Evolutionary conservation across 1,140 invertebrate species (phyloP).

Genomic region (Globodera rostochiensis): DNA sequence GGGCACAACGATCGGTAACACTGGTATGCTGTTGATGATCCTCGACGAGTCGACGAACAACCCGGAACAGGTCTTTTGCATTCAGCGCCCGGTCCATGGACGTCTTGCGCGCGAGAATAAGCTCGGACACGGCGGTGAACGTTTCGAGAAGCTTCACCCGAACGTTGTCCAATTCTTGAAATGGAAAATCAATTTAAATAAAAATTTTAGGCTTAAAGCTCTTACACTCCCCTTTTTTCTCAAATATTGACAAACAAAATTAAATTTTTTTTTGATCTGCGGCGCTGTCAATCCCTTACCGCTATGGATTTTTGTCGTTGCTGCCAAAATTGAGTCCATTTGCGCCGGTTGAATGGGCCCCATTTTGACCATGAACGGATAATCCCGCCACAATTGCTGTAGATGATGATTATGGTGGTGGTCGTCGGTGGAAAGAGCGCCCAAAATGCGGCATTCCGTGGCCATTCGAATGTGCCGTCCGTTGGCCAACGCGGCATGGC

Average conservation of each 20-base stretch:
- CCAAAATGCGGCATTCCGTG: conserved; percentile 36
- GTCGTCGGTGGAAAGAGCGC: conserved; percentile 22
- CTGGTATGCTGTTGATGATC: conserved; percentile 17
- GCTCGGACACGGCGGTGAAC: conserved; percentile 2
- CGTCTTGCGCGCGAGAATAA: no score
- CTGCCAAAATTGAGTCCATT: no score
- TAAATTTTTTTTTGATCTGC: no score
- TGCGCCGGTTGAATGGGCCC: no score
- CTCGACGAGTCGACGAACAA: conserved; percentile 9
- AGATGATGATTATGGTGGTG: not conserved
- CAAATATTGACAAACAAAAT: no score
- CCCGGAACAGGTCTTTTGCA: conserved; percentile 12
- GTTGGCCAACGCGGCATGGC: conserved; percentile 21
- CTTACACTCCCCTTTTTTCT: no score
- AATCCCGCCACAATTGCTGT: conserved; percentile 10
- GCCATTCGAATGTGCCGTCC: conserved; percentile 33
- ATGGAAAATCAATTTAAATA: no score
- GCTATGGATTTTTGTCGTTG: no score
- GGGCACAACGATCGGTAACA: conserved; percentile 34
- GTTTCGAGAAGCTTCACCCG: not conserved
- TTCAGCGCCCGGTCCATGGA: conserved; percentile 12
- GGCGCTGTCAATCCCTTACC: no score
- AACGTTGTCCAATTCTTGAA: not conserved
- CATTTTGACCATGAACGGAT: not conserved
- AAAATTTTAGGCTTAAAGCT: no score